Conservation (phyloP, 2,888 invertebrate species). For the Ophion ellenae region DNA sequence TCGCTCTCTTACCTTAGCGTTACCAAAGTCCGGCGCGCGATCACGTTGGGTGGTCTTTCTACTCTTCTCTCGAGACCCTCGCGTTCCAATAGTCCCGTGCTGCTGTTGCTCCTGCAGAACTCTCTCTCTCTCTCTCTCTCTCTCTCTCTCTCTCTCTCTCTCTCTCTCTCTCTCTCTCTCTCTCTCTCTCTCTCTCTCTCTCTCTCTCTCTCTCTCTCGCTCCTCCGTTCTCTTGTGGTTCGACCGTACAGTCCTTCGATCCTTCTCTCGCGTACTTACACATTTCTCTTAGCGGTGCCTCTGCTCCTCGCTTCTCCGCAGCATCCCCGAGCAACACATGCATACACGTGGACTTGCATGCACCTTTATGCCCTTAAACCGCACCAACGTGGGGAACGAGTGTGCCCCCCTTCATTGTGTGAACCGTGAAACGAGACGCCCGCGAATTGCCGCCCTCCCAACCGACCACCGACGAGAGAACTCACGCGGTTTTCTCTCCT, state of each 20-base stretch:
- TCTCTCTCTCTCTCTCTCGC: constrained; percentile 14
- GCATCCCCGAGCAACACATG: constrained; percentile 17
- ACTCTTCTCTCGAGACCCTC: constrained; percentile 72
- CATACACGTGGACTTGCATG: constrained; percentile 21
- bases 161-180: constrained; percentile 28
- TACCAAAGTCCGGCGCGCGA: constrained; percentile 80
- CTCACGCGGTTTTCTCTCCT: constrained; percentile 37
- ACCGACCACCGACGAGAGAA: constrained; percentile 49
- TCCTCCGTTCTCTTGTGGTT: constrained; percentile 8
- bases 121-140: too few species aligned
- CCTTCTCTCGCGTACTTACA: constrained; percentile 64
- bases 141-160: too few species aligned
- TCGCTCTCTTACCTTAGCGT: constrained; percentile 73
- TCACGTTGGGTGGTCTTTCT: constrained; percentile 83
- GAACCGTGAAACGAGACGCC: constrained; percentile 69
- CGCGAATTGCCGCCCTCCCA: constrained; percentile 64
- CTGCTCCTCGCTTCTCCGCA: constrained; percentile 41
- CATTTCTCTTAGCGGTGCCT: constrained; percentile 59
- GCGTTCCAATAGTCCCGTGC: constrained; percentile 67
- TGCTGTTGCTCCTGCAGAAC: constrained; percentile 56
- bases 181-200: constrained; percentile 23
- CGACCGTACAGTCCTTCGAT: constrained; percentile 44
- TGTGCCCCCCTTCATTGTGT: constrained; percentile 63
- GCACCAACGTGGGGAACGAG: constrained; percentile 56
- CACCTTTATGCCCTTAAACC: constrained; percentile 61